phyloP scores from a whole-genome alignment of 1,140 invertebrate species.

The Spodoptera frugiperda region DNA sequence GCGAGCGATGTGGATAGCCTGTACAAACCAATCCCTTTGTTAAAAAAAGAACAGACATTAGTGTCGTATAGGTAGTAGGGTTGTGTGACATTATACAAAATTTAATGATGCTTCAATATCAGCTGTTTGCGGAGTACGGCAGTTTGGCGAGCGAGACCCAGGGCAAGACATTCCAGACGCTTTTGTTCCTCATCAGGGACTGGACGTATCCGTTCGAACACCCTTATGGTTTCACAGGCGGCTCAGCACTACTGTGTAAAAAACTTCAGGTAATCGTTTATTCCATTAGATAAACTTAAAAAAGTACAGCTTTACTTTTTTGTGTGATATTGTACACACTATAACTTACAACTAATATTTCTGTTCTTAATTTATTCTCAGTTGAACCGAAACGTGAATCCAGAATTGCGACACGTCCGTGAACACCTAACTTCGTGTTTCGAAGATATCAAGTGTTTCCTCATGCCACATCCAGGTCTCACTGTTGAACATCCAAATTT shows the following conservation, averaged over 20 bases:
- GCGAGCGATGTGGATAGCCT: no score
- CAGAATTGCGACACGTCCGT: conserved; percentile 49
- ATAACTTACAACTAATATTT: no score
- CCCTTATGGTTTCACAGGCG: conserved; percentile 33
- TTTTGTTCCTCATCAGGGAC: conserved; percentile 49
- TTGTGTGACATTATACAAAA: not conserved
- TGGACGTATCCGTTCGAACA: conserved; percentile 39
- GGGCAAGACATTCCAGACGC: conserved; percentile 93
- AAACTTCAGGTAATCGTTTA: conserved; percentile 28
- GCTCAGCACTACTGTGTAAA: not conserved
- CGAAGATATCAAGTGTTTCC: conserved; percentile 53
- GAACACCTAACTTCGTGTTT: conserved; percentile 54
- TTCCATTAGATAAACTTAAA: no score
- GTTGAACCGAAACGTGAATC: conserved; percentile 25
- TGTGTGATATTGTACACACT: no score
- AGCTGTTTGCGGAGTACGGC: conserved; percentile 98
- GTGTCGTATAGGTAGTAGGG: no score
- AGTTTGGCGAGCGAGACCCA: conserved; percentile 95
- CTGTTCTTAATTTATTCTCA: conserved; percentile 17
- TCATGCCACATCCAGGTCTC: conserved; percentile 59
- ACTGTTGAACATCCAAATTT: conserved; percentile 47
- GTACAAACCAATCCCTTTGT: no score
- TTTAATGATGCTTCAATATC: conserved; percentile 40
- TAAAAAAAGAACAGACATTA: no score
- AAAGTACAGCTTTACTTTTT: no score